Evolutionary conservation across 1,140 invertebrate species (phyloP).

Genomic region (Drosophila truncata): DNA sequence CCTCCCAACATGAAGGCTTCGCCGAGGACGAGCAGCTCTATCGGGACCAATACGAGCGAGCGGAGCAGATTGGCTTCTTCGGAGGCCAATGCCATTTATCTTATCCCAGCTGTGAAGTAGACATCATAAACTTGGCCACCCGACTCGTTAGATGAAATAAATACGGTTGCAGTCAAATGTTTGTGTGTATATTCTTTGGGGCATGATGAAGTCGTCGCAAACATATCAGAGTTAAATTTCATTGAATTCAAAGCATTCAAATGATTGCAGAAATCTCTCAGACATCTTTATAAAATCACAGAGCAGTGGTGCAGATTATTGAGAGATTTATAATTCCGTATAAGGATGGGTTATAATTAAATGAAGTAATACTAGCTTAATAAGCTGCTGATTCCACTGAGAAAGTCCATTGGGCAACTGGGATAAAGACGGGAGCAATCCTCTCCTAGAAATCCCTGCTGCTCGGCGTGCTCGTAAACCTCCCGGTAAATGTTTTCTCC

Average conservation of each 20-base stretch:
- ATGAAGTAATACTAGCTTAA: constrained; percentile 27
- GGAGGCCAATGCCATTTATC: constrained; percentile 64
- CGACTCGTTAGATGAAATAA: constrained; percentile 73
- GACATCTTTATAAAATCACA: neutral
- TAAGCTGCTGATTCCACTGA: constrained; percentile 62
- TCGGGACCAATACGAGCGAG: constrained; percentile 70
- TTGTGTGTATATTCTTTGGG: constrained; percentile 16
- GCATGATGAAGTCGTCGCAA: neutral
- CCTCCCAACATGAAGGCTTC: constrained; percentile 79
- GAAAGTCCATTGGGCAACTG: constrained; percentile 63
- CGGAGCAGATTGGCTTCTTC: constrained; percentile 70
- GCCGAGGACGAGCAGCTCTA: constrained; percentile 53
- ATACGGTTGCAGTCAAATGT: constrained; percentile 3
- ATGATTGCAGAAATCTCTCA: neutral
- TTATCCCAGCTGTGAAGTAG: constrained; percentile 68
- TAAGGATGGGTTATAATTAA: neutral
- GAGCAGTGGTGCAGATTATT: neutral
- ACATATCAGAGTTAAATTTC: neutral
- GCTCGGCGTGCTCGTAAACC: constrained; percentile 71
- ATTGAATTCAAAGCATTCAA: neutral
- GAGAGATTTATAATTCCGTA: neutral
- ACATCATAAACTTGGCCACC: constrained; percentile 63
- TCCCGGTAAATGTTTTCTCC: constrained; percentile 58
- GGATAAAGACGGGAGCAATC: constrained; percentile 63
- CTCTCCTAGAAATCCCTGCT: constrained; percentile 58